Percentiles rank a stretch among this genome's conserved stretches.
Evolutionary conservation across 2,888 invertebrate genomes (phyloP).

Genomic region (Therioaphis trifolii): DNA sequence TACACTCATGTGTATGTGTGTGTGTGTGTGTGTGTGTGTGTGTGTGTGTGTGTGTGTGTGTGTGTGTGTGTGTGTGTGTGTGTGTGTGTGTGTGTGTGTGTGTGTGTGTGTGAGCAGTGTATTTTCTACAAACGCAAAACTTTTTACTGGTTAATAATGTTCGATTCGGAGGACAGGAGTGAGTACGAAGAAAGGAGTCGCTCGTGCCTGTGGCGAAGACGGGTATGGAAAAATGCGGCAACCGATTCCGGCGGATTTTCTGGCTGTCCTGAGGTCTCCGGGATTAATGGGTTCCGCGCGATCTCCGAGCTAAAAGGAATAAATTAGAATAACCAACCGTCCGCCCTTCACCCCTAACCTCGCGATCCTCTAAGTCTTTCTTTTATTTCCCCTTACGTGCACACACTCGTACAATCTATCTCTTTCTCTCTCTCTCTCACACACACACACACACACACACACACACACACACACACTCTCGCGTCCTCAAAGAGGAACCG

Average conservation of each 20-base stretch:
- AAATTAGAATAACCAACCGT: slow-evolving; percentile 56
- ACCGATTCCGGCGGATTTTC: slow-evolving; percentile 51
- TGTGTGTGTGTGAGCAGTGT: background rate
- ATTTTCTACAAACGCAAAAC: slow-evolving; percentile 30
- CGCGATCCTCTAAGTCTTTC: background rate
- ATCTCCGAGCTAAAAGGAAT: slow-evolving; percentile 60
- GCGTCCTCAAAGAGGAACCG: slow-evolving; percentile 5
- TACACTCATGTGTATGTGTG: background rate
- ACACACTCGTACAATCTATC: too few species aligned
- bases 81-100: background rate
- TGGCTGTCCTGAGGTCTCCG: slow-evolving; percentile 39
- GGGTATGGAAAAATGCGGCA: slow-evolving; percentile 33
- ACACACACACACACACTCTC: background rate
- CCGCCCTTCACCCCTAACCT: background rate
- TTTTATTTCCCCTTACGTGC: slow-evolving; percentile 20
- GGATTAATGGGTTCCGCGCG: slow-evolving; percentile 62
- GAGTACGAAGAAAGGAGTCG: background rate
- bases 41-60: background rate
- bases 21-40: background rate
- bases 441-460: background rate
- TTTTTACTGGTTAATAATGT: slow-evolving; percentile 58
- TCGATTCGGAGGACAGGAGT: background rate
- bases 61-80: background rate
- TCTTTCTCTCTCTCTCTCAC: too few species aligned
- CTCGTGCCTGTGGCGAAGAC: background rate